Evolutionary conservation across 1,140 invertebrate species (phyloP), one percentile per base, ranked within the genome.

Genomic region (Acyrthosiphon pisum): DNA sequence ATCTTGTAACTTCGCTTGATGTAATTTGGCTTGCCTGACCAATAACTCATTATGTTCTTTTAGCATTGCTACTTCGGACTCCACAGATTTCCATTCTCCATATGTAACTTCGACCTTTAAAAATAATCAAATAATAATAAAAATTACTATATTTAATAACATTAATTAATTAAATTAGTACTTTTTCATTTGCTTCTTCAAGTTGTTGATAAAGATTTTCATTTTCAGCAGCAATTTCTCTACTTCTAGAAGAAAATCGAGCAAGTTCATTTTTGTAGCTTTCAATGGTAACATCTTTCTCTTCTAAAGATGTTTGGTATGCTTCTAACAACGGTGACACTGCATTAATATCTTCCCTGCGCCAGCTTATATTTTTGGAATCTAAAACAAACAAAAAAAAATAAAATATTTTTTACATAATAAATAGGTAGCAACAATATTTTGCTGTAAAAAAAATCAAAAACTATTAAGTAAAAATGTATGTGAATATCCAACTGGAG

Each of bases 271-370:
- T 94, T 94, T 96, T 96, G 91, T 97, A 97, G 93, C 96, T 95
- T 18, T 95, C 94, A 87, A 97, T 96, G 44, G 97, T 95, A 44
- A 97, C 96, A 41, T 97, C 96, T 94, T 97, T 97, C 94, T 97
- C 97, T 6, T 94, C 94, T 30, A 97, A 94, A 37, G 96, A 96
- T 94, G 97, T 96, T 94, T 97, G 96, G 94, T 97, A 97, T 50
- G 97, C 96, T 94, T 97, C 96, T 41, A 97, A 94, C 37, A 97
- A 95, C 3, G 97, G 97, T 41, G 95, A 96, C 81, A 97, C 94
- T 48, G 96, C 96, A 94, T 96, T 96, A 44, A 95, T 94, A 94
- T 96, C 96, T 18, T 96, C 95, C 93, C 95, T 95, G 23, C 96
- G 96, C 96, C 96, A 96, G 7, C 95, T 95, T 6, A 90, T 83